Evolutionary conservation across 2,888 invertebrate genomes (phyloP), one percentile per base, ranked within the genome.

Genomic region (Ochlodes sylvanus): DNA sequence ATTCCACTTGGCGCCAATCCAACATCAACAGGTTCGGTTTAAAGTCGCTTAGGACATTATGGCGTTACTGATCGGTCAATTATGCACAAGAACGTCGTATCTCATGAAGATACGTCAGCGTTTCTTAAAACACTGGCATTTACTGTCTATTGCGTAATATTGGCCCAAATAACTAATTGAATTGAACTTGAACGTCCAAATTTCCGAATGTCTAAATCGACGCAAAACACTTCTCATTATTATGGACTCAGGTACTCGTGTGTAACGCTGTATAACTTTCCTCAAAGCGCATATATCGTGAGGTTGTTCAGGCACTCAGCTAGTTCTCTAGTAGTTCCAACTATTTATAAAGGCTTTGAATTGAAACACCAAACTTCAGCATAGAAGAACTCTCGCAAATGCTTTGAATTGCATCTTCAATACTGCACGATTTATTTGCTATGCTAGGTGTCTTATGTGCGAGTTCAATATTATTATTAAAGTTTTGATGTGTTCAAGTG

Each of bases 11-110:
- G 66, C 60, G 4, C 54, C 60, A 42, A 34, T 54, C 66, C 66
- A 67, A 61, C 52, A 67, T 67, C 66, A 67, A 67, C 66, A 67
- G 66, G 66, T 67, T 27, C 7, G 55, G 63, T 63, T 63, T 55
- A 63, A 54, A 42, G 10, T 47, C 32, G 47, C 42, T 27, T 42
- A 32, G 56, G 41, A 32, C 27, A 34, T 42, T 38, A 62, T 41
- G 21, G 41, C 38, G 5, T 10, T 62, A 19, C 50, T 61, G 10
- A 34, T 50, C 41, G 60, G n/a, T 60, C 44, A 47, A 47, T 32
- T 32, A 60, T 47, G 15, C 10, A 15, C 2, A 38, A 12, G 10
- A 38, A 38, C 10, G 12, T 9, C 32, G 32, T 34, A 10, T 38
- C 38, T 9, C 38, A 38, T 38, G 38, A 38, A 10, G 38, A 38